phyloP scores from a whole-genome alignment of 2,888 invertebrate genomes.

The Luperina nickerlii region DNA sequence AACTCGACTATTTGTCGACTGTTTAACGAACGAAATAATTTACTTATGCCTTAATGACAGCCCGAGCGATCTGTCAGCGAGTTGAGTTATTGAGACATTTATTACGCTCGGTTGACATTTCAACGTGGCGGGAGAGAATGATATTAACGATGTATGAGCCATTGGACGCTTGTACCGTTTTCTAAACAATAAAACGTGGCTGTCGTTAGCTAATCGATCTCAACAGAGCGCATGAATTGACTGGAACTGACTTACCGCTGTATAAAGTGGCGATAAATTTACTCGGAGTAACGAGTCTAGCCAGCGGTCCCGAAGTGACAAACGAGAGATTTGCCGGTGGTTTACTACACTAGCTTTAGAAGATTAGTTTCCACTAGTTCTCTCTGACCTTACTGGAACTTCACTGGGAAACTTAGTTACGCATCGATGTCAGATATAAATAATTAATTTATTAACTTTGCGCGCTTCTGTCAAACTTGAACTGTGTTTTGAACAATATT shows the following conservation, averaged over 20 bases:
- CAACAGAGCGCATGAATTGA: slow-evolving; percentile 67
- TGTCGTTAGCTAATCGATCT: slow-evolving; percentile 72
- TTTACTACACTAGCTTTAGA: slow-evolving; percentile 66
- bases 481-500: slow-evolving; percentile 19
- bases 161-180: slow-evolving; percentile 68
- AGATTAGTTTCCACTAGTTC: slow-evolving; percentile 66
- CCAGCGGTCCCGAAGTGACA: slow-evolving; percentile 70
- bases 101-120: slow-evolving; percentile 74
- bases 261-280: slow-evolving; percentile 76
- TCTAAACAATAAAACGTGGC: slow-evolving; percentile 73
- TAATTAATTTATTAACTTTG: slow-evolving; percentile 42
- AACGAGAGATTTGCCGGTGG: slow-evolving; percentile 74
- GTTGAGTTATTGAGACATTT: slow-evolving; percentile 78
- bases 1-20: slow-evolving; percentile 69
- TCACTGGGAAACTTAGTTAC: slow-evolving; percentile 57
- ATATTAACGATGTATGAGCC: slow-evolving; percentile 71
- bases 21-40: slow-evolving; percentile 75
- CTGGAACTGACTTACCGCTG: slow-evolving; percentile 66
- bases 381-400: slow-evolving; percentile 51
- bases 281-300: slow-evolving; percentile 69
- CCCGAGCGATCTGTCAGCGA: slow-evolving; percentile 74
- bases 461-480: slow-evolving; percentile 25
- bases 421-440: slow-evolving; percentile 44
- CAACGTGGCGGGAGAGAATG: slow-evolving; percentile 72
- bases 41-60: slow-evolving; percentile 75